Evolutionary conservation across 1,140 invertebrate genomes (phyloP).

Genomic region (Archegozetes longisetosus): DNA sequence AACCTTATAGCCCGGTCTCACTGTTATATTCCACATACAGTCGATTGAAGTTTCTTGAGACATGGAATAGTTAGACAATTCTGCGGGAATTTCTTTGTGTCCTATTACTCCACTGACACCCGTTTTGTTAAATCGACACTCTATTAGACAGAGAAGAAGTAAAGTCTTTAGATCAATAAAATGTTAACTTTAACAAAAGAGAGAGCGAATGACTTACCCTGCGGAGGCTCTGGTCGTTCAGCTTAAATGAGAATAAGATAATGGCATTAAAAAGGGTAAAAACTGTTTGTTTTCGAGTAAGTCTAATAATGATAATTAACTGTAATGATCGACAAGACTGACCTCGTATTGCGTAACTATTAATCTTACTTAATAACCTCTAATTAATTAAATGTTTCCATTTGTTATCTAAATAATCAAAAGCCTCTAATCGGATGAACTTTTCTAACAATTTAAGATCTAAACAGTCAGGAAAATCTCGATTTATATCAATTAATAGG

Average conservation of each 20-base stretch:
- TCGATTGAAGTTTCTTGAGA: slow-evolving; percentile 45
- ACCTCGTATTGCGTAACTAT: too few species aligned
- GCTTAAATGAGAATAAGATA: not conserved
- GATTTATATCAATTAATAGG: too few species aligned
- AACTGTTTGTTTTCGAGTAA: too few species aligned
- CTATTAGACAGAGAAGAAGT: not conserved
- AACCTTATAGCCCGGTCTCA: slow-evolving; percentile 48
- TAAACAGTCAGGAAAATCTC: too few species aligned
- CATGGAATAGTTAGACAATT: slow-evolving; percentile 26
- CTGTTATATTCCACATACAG: slow-evolving; percentile 61
- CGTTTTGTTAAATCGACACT: slow-evolving; percentile 11
- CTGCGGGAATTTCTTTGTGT: slow-evolving; percentile 6
- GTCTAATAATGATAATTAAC: too few species aligned
- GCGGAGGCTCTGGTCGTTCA: slow-evolving; percentile 6
- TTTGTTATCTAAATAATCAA: too few species aligned
- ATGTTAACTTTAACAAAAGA: not conserved
- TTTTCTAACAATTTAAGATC: too few species aligned
- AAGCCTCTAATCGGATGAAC: too few species aligned
- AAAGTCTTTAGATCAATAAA: not conserved
- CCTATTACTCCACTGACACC: slow-evolving; percentile 10
- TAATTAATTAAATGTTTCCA: too few species aligned
- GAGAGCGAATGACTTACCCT: not conserved
- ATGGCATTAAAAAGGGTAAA: too few species aligned
- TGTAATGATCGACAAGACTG: too few species aligned
- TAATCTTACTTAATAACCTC: too few species aligned